Evolutionary conservation across 2,797 vertebrate species (phyloP), one percentile per base, ranked within the genome.

Genomic region (Anolis apletophallus): DNA sequence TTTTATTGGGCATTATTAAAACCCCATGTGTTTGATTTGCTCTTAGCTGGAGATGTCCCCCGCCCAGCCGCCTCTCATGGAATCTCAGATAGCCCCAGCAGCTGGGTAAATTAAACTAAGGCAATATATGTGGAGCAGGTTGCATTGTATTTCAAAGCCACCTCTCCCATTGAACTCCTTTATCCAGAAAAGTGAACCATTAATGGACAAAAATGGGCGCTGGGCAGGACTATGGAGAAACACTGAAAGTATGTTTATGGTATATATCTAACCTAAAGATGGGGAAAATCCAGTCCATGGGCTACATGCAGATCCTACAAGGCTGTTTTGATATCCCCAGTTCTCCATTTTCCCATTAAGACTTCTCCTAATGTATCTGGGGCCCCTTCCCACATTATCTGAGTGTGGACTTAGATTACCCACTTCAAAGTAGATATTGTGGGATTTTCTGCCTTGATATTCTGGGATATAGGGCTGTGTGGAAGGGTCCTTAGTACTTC

Each of bases 21-120:
- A 9, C 77, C 69, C 17, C 16, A 89, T 88, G 88, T 89, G 9
- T 93, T 85, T 72, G 64, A 71, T 91, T 77, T 40, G 40, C 1
- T 12, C 73, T 10, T 69, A 86, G 90, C 64, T 6, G 32, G 16
- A 72, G 50, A 36, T 2, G n/a, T 23, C 14, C 26, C 61, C 10
- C 64, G 55, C n/a, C 59, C 21, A 8, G 46, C 46, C 46, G 7
- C 46, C 46, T 40, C 67, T 54, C 21, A 3, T 80, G 23, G 29
- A 81, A n/a, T 52, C 61, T 88, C 40, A 68, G 75, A 87, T 83
- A 68, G n/a, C 55, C 68, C 26, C 67, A 83, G 71, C 81, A 87
- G 81, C 86, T 87, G 75, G 75, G 40, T 83, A 64, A 87, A 87
- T 87, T 79, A 83, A 87, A 32, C 81, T 36, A 3, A 32, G 68